Evolutionary conservation across 2,797 vertebrate species (phyloP), one percentile per base, ranked within the genome.

Genomic region (Todus mexicanus): DNA sequence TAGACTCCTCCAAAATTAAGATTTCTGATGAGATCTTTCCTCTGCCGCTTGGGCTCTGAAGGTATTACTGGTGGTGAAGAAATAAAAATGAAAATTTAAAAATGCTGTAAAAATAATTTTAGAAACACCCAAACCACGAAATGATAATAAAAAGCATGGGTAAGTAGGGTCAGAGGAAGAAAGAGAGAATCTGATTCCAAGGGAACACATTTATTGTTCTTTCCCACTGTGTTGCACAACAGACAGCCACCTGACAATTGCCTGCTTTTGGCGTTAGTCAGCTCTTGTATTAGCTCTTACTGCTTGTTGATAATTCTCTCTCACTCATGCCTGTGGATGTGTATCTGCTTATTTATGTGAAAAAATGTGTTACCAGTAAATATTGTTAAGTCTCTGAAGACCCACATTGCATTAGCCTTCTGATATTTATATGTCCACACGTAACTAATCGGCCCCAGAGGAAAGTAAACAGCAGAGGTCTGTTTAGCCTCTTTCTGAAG

Each of bases 371-470:
- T 94, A 50, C 54, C 50, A 69, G 72, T 94, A 96, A 95, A 94
- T 93, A 93, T 51, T 92, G 73, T 70, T 42, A 79, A 79, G 26
- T 81, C 74, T 89, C 87, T 92, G 75, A 92, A 91, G 74, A 93
- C 60, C 84, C 92, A 38, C 76, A 35, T 82, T 73, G 83, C 70
- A n/a, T 83, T 86, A 71, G 82, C 92, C 69, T 89, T 82, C 94
- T 93, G 86, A 65, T 96, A 91, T 95, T 96, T 95, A 78, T 88
- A 85, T 95, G 84, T 92, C 89, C 93, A 93, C 89, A 92, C 33
- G 40, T 26, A 93, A 63, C 57, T 88, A 89, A 90, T 88, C 50
- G 20, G 85, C 68, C 93, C 65, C 80, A 80, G 77, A n/a, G 54
- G 42, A 90, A 91, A 78, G 77, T 72, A 95, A 96, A 96, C 90